phyloP scores from a whole-genome alignment of 2,113 vertebrate genomes.

The Coptodon rendalli region DNA sequence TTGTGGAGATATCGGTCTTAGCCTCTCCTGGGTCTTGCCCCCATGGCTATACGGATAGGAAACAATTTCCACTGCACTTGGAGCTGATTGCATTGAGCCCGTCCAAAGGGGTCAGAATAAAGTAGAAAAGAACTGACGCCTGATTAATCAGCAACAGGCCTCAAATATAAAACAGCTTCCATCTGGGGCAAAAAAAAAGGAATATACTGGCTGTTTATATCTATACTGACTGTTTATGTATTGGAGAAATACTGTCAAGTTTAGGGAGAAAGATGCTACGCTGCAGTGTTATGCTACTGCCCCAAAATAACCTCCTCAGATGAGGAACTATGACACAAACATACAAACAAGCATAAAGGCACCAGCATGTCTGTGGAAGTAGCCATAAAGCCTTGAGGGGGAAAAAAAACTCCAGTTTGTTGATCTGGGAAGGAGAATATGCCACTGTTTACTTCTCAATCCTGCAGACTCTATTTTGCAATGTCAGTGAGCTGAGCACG shows the following conservation, averaged over 20 bases:
- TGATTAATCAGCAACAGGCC: conserved; percentile 53
- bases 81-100: conserved; percentile 60
- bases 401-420: conserved; percentile 35
- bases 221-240: not conserved
- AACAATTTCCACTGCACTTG: conserved; percentile 64
- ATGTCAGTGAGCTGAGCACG: not conserved
- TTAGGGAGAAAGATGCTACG: not conserved
- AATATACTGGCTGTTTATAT: not conserved
- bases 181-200: conserved; percentile 15
- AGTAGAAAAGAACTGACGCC: conserved; percentile 12
- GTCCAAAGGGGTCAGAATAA: conserved; percentile 40
- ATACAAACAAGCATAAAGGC: conserved; percentile 57
- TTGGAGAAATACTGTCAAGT: not conserved
- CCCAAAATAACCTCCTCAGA: conserved; percentile 19
- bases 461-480: not conserved
- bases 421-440: conserved; percentile 36
- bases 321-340: conserved; percentile 32
- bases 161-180: conserved; percentile 55
- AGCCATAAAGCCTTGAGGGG: conserved; percentile 27
- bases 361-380: conserved; percentile 55
- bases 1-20: conserved; percentile 51
- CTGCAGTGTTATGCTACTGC: not conserved
- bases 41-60: conserved; percentile 58
- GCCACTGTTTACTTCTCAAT: conserved; percentile 48
- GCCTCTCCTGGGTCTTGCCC: conserved; percentile 40